phyloP scores from a whole-genome alignment of 64 coral and sea anemone genomes.

The Catalaphyllia jardinei region DNA sequence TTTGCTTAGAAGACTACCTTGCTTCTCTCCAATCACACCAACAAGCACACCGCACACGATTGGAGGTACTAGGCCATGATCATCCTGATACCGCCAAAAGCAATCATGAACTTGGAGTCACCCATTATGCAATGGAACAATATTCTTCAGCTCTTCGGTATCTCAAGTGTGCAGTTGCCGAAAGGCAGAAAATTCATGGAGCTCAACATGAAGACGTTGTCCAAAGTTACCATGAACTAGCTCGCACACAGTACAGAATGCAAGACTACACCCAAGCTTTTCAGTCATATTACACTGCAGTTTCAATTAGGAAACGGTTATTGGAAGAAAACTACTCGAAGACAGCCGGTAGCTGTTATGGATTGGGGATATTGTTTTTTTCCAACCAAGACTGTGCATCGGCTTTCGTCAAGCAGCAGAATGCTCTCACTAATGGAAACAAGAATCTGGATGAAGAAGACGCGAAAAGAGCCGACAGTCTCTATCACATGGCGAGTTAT shows the following conservation, averaged over 20 bases:
- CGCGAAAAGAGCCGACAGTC: not conserved
- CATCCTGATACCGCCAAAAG: not conserved
- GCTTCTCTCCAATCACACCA: not conserved
- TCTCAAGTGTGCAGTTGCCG: not conserved
- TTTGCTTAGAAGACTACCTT: not conserved
- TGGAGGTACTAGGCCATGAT: not conserved
- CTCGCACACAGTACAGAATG: not conserved
- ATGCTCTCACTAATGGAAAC: not conserved
- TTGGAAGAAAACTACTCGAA: not conserved
- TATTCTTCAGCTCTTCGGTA: not conserved
- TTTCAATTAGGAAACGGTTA: not conserved
- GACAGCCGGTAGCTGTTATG: conserved; percentile 10
- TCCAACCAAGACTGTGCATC: not conserved
- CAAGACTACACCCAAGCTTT: not conserved
- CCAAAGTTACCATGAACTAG: not conserved
- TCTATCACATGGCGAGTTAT: not conserved
- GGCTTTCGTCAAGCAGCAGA: not conserved
- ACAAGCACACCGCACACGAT: not conserved
- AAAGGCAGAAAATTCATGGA: not conserved
- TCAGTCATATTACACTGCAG: not conserved
- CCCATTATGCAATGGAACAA: not conserved
- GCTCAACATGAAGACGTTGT: not conserved
- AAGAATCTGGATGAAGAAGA: not conserved
- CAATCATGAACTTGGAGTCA: not conserved
- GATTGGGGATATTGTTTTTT: not conserved